Conservation (phyloP, 2,113 vertebrate species). For the Antigone vipio region DNA sequence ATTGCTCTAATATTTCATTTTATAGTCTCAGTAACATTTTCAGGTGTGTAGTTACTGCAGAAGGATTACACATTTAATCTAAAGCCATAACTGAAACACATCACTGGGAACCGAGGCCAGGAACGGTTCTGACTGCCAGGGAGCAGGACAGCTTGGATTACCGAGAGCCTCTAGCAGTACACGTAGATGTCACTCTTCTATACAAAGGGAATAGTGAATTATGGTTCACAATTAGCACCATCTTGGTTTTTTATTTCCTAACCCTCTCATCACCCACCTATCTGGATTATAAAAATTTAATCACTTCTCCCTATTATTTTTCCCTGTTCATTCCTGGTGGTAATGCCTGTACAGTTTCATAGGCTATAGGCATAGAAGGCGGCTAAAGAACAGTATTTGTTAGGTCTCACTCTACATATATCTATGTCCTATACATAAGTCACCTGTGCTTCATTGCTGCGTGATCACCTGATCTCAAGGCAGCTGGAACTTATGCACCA, state of each 20-base stretch:
- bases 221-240: not conserved
- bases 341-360: not conserved
- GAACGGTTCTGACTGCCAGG: not conserved
- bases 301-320: not conserved
- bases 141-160: not conserved
- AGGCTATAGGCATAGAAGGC: not conserved
- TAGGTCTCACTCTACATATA: not conserved
- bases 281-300: not conserved
- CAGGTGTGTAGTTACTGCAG: not conserved
- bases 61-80: not conserved
- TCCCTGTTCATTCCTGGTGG: not conserved
- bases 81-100: not conserved
- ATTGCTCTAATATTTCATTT: not conserved
- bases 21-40: not conserved
- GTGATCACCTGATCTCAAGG: not conserved
- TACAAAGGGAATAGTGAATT: accelerated
- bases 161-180: not conserved
- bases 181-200: not conserved
- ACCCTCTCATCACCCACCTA: not conserved
- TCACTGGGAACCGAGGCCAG: not conserved
- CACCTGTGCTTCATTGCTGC: not conserved
- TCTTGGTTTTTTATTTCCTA: not conserved
- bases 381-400: not conserved
- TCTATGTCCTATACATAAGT: not conserved
- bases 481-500: not conserved